phyloP scores from a whole-genome alignment of 2,888 invertebrate genomes.

The Xylota sylvarum region DNA sequence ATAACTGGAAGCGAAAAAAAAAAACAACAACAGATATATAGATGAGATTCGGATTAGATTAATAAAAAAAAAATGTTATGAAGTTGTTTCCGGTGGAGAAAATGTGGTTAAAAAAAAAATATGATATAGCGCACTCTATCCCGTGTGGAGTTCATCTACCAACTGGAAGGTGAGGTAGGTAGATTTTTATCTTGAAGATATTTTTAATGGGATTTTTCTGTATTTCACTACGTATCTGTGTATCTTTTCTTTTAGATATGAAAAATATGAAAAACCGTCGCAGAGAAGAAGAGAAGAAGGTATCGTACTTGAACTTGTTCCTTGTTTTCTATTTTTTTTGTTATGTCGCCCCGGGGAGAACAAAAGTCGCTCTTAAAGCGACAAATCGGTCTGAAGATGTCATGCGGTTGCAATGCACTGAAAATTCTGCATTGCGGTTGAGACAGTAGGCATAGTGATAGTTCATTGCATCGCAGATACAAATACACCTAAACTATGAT shows the following conservation, averaged over 20 bases:
- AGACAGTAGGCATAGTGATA: slow-evolving; percentile 50
- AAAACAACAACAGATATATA: background rate
- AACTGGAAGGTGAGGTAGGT: slow-evolving; percentile 27
- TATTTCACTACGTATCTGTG: slow-evolving; percentile 22
- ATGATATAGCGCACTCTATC: slow-evolving; percentile 43
- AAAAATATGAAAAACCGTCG: slow-evolving; percentile 28
- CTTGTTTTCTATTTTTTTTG: slow-evolving; percentile 19
- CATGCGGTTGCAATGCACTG: slow-evolving; percentile 65
- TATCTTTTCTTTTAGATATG: slow-evolving; percentile 15
- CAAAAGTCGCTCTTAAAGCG: slow-evolving; percentile 31
- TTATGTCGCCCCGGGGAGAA: slow-evolving; percentile 16
- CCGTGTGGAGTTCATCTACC: slow-evolving; percentile 21
- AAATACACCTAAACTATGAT: slow-evolving; percentile 40
- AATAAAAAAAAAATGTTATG: slow-evolving; percentile 20
- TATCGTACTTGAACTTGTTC: slow-evolving; percentile 72
- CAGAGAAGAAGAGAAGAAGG: slow-evolving; percentile 19
- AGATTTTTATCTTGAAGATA: slow-evolving; percentile 45
- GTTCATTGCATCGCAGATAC: slow-evolving; percentile 53
- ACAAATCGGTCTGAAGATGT: slow-evolving; percentile 68
- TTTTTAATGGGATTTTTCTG: slow-evolving; percentile 47
- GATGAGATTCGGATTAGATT: slow-evolving; percentile 41
- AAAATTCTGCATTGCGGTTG: slow-evolving; percentile 72
- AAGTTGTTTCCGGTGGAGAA: slow-evolving; percentile 51
- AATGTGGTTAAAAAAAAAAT: slow-evolving; percentile 58
- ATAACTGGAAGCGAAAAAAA: slow-evolving; percentile 88